Conservation (phyloP, 1,140 invertebrate species). For the Radopholus similis region DNA sequence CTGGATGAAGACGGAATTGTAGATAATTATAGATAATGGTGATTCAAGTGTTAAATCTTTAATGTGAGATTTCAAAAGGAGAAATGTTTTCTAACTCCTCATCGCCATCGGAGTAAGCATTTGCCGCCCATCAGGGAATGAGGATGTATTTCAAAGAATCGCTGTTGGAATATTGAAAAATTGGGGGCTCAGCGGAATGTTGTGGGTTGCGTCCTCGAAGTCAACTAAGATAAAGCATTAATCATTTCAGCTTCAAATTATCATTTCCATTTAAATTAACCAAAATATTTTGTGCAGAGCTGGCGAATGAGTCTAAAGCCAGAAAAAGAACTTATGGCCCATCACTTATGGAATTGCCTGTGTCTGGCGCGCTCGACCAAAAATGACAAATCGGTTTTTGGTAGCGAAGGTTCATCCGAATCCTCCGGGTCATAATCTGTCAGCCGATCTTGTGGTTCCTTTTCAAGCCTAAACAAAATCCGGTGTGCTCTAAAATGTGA, state of each 20-base stretch:
- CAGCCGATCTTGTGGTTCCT: conserved; percentile 4
- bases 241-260: too few species aligned
- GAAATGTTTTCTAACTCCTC: too few species aligned
- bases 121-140: neutral
- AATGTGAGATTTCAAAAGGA: too few species aligned
- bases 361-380: too few species aligned
- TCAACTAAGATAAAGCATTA: too few species aligned
- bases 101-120: too few species aligned
- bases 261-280: too few species aligned
- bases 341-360: too few species aligned
- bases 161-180: conserved; percentile 22
- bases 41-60: too few species aligned
- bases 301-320: conserved; percentile 19
- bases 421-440: conserved; percentile 1
- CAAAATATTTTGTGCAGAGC: conserved; percentile 29
- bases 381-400: too few species aligned
- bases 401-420: neutral
- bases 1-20: too few species aligned
- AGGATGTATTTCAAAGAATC: neutral
- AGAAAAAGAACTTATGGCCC: neutral
- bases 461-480: neutral
- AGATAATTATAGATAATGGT: too few species aligned
- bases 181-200: neutral
- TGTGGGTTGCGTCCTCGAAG: conserved; percentile 19
- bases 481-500: neutral